Evolutionary conservation across 2,113 vertebrate species (phyloP), one percentile per base, ranked within the genome.

Genomic region (Phalacrocorax pelagicus): DNA sequence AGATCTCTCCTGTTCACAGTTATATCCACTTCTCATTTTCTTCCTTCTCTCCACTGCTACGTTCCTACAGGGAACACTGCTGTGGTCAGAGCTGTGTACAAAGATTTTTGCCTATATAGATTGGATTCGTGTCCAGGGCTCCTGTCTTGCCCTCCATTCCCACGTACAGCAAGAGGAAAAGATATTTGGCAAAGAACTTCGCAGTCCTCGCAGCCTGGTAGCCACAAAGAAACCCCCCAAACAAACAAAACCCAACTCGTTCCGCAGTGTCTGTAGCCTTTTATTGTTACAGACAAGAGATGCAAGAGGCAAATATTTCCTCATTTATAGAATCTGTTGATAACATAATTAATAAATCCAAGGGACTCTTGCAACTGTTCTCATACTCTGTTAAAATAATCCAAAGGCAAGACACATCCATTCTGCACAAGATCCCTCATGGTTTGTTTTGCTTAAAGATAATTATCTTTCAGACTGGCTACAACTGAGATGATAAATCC

Each of bases 81-180:
- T 54, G 16, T 17, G 6, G 16, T 58, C n/a, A 54, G 57, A 67
- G 11, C 17, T 29, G 10, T 0, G 0, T 29, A 34, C 12, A n/a
- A 24, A 42, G 14, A 3, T 52, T 93, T 67, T 57, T 57, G 14
- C 16, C 34, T 52, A 4, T 42, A 23, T 34, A 20, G 21, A 34
- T 5, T 4, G 0, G 24, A 80, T 73, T 23, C 47, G 7, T 46
- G 8, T n/a, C 34, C 55, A 22, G 38, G 24, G 9, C 29, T 90
- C 17, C 34, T 71, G 8, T 20, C 30, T 14, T 81, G 49, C 36
- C 26, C 46, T 61, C 75, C 19, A 4, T 30, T 29, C 49, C 62
- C 5, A 2, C 1, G 0, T 6, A 27, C 12, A 15, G 29, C 32
- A 55, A 57, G 10, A 87, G 9, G 10, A 86, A 65, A 58, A 86